Evolutionary conservation across 23 tunicate genomes (phyloP), one percentile per base, ranked within the genome.

Genomic region (Styela clava): DNA sequence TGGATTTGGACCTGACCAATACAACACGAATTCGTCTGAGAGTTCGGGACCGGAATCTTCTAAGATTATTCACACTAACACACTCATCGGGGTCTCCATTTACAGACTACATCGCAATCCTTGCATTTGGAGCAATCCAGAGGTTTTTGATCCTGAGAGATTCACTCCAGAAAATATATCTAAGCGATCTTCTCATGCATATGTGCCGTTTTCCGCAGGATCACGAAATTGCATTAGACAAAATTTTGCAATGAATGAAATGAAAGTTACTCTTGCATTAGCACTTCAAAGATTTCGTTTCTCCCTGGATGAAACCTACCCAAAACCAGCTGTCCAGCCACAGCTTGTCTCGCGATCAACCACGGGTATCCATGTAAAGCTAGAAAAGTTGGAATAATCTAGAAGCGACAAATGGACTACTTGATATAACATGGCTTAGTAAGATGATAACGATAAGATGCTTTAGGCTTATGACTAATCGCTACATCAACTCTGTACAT

Each of bases 181-280:
- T 52, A 26, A 62, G n/a, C 78, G 85, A 28, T 83, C 91, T 16
- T 79, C 88, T 1, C 85, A 78, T 52, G 86, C 91, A 2, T 91
- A 86, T 73, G 21, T 91, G 31, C 97, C 97, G 32, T 91, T 91
- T 74, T 91, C 97, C 31, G 85, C 91, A 24, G 97, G 97, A 0
- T 87, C 97, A 16, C 83, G 97, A 87, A 91, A 91, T 70, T 91
- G 97, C 78, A 91, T 91, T 37, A 91, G 97, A 0, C 91, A 86
- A 44, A 91, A 87, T 79, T 91, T 91, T 63, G 97, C 97, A 67
- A 83, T 91, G 88, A 81, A 86, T 24, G 98, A 93, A 69, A 84
- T 93, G 93, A 93, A 93, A 79, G 85, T 78, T n/a, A 86, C 80
- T 24, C 21, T 93, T 51, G 98, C 87, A 1, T 34, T 64, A 25